Evolutionary conservation across 2,113 vertebrate species (phyloP).

Genomic region (Rhynchomys soricoides): DNA sequence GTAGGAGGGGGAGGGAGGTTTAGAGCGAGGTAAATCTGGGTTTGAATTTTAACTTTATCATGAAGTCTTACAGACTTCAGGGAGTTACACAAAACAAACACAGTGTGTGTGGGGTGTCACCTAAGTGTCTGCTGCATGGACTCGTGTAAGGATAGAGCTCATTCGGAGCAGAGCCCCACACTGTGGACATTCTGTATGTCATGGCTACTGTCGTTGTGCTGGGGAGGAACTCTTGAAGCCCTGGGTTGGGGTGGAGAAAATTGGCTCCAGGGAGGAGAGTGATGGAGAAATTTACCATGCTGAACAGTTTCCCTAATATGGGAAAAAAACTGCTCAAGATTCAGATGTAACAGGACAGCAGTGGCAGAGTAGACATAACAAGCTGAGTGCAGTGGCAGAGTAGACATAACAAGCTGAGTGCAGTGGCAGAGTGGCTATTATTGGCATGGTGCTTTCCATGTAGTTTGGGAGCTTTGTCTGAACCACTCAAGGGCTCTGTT

Average conservation of each 20-base stretch:
- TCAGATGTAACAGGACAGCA: rapidly evolving
- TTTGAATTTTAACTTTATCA: neutral
- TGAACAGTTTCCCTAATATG: neutral
- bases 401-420: neutral
- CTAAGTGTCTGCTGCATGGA: neutral
- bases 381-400: too few species aligned
- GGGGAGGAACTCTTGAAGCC: neutral
- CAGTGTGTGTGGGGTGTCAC: neutral
- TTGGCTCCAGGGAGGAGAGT: neutral
- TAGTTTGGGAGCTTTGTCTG: neutral
- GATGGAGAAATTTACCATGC: neutral
- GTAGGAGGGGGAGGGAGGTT: neutral
- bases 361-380: too few species aligned
- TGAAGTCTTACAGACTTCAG: neutral
- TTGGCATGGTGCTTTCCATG: rapidly evolving
- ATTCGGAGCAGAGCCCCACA: neutral
- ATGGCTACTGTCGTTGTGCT: neutral
- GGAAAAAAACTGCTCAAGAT: too few species aligned
- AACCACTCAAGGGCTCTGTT: rapidly evolving
- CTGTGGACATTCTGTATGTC: rapidly evolving
- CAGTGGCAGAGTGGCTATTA: neutral
- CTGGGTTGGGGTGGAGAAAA: neutral
- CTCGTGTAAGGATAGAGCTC: neutral
- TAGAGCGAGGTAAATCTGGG: neutral
- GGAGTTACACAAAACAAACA: neutral